phyloP scores from a whole-genome alignment of 2,797 vertebrate species.

The Pipistrellus nathusii region DNA sequence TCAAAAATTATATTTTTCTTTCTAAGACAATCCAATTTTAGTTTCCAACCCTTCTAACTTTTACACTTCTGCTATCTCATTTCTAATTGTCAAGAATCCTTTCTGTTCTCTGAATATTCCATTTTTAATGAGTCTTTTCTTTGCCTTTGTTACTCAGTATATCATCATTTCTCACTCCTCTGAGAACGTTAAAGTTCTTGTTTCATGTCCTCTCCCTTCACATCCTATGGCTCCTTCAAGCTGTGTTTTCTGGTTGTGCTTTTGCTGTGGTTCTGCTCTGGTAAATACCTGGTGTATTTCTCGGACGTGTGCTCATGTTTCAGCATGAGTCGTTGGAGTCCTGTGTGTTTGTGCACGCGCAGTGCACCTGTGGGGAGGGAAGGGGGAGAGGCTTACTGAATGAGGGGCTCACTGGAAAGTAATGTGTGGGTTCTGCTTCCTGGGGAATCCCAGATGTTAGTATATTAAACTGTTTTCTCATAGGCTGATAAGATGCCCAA shows the following conservation, averaged over 20 bases:
- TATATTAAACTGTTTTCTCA: background rate
- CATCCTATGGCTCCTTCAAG: background rate
- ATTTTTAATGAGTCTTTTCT: background rate
- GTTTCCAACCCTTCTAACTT: background rate
- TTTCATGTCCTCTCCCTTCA: background rate
- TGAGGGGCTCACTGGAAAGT: background rate
- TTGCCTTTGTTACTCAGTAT: background rate
- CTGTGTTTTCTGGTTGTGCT: background rate
- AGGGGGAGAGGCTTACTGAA: background rate
- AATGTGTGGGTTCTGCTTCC: background rate
- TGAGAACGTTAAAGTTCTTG: background rate
- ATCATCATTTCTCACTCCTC: background rate
- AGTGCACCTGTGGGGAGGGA: rapidly evolving
- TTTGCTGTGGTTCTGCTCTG: background rate
- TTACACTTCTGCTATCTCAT: background rate
- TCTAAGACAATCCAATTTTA: background rate
- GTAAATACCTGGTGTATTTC: background rate
- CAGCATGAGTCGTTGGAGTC: background rate
- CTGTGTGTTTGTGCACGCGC: background rate
- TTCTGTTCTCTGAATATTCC: background rate
- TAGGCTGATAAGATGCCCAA: background rate
- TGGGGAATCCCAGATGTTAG: background rate
- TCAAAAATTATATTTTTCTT: background rate
- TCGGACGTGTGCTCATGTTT: background rate
- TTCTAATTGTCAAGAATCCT: background rate